Base-by-base conservation (phyloP, 1,140 invertebrate genomes). In the Drosophila elegans region DNA sequence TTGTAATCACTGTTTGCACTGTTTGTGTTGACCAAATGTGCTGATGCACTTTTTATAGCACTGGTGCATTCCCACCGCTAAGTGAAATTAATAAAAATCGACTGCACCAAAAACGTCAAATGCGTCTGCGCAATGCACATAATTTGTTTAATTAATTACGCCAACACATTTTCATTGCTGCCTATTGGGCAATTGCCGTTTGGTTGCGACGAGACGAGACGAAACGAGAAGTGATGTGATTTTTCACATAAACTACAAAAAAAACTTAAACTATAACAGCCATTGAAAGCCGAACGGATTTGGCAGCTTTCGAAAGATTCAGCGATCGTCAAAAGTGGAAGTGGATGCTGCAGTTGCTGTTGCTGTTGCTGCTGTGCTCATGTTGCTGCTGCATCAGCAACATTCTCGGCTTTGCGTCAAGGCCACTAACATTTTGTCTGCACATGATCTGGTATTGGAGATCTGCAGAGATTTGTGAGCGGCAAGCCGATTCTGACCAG, bases 81-180 rank as follows among this genome's bases (percentile, higher is more conserved):
- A 86, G 83, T 86, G 83, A 86, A 86, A 86, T 86, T 86, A 89
- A 86, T 86, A 86, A 86, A 86, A 88, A 73, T 88, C 49, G 68
- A 52, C 44, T 88, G 80, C 45, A 86, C 83, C 83, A 86, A 86
- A 86, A 86, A 86, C 49, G 84, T 83, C 83, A 88, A 77, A 77
- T 67, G 72, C 67, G 75, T 89, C 84, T 88, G 83, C 84, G 83
- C 83, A 86, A 86, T 89, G 49, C 80, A 89, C 84, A 89, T 88
- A 89, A 88, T 88, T 88, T 88, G 84, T 88, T 88, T 88, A 88
- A 88, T 88, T 88, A 88, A 88, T 88, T 88, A 88, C 72, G 67
- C 72, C 84, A 84, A 89, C 83, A 88, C 83, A 88, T 86, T 88
- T 86, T 73, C 80, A 73, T 78, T 75, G 53, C 62, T 73, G 73